Percentiles rank a stretch among this genome's conserved stretches.
Evolutionary conservation across 2,113 vertebrate species (phyloP).

Genomic region (Oophaga pumilio): DNA sequence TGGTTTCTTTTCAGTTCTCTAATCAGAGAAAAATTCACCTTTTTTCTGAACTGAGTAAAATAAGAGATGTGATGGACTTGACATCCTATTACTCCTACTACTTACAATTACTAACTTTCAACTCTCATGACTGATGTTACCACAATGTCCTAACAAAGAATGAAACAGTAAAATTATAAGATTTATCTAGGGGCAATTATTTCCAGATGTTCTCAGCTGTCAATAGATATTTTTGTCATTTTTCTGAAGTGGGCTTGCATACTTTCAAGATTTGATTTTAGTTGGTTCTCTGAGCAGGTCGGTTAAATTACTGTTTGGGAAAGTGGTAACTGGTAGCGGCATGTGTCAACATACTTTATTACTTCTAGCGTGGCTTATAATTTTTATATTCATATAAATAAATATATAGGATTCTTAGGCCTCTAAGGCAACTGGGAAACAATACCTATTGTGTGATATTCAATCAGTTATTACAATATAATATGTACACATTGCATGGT

Average conservation of each 20-base stretch:
- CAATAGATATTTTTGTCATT: slow-evolving; percentile 29
- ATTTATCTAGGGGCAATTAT: slow-evolving; percentile 7
- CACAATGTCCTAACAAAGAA: slow-evolving; percentile 17
- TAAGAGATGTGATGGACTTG: slow-evolving; percentile 22
- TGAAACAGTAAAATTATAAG: slow-evolving; percentile 17
- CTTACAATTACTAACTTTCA: slow-evolving; percentile 16
- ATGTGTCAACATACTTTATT: slow-evolving; percentile 2
- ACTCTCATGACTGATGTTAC: slow-evolving; percentile 17
- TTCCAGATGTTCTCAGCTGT: slow-evolving; percentile 36
- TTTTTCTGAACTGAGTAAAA: not conserved
- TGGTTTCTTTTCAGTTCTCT: not conserved
- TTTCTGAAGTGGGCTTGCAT: slow-evolving; percentile 4
- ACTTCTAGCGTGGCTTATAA: not conserved
- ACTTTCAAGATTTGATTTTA: slow-evolving; percentile 1
- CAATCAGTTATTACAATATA: slow-evolving; percentile 18
- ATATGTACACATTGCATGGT: not conserved
- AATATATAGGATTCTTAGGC: slow-evolving; percentile 13
- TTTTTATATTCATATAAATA: slow-evolving; percentile 21
- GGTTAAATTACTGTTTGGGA: slow-evolving; percentile 10
- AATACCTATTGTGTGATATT: not conserved
- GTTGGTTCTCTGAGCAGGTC: not conserved
- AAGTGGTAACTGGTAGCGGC: slow-evolving; percentile 31
- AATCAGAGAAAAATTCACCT: not conserved
- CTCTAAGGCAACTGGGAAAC: not conserved
- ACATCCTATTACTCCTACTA: not conserved